A percentile compares a stretch with the other conserved stretches of the same genome.
phyloP scores from a whole-genome alignment of 2,888 invertebrate genomes.

The Aphodius sticticus region DNA sequence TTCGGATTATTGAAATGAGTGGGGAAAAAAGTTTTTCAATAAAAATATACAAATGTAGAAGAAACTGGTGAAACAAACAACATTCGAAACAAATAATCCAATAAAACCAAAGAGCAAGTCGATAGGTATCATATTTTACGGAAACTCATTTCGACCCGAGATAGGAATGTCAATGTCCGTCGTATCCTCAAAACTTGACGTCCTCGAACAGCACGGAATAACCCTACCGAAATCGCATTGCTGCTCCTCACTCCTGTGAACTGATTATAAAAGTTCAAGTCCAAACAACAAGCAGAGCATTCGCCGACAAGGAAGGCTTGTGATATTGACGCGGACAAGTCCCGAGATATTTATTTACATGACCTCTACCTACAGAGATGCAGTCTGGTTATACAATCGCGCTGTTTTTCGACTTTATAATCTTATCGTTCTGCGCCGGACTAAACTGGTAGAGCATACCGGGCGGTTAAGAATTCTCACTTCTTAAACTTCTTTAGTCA shows the following conservation, averaged over 20 bases:
- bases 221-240: neutral
- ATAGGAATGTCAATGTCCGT: neutral
- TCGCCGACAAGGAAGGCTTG: neutral
- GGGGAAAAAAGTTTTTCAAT: too few relatives aligned
- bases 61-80: too few relatives aligned
- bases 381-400: conserved; percentile 4
- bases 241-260: neutral
- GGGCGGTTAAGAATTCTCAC: neutral
- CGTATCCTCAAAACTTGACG: neutral
- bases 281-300: neutral
- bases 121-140: neutral
- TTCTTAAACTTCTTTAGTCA: neutral
- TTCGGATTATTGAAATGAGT: too few relatives aligned
- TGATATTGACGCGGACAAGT: neutral
- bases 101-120: neutral
- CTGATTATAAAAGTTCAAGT: neutral
- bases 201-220: neutral
- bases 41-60: too few relatives aligned
- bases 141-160: neutral
- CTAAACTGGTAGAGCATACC: neutral
- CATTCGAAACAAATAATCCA: neutral
- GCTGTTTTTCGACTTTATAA: neutral
- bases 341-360: neutral
- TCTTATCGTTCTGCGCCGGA: neutral
- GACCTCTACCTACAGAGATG: neutral